Conservation (phyloP, 2,797 vertebrate species). For the Onychomys torridus region DNA sequence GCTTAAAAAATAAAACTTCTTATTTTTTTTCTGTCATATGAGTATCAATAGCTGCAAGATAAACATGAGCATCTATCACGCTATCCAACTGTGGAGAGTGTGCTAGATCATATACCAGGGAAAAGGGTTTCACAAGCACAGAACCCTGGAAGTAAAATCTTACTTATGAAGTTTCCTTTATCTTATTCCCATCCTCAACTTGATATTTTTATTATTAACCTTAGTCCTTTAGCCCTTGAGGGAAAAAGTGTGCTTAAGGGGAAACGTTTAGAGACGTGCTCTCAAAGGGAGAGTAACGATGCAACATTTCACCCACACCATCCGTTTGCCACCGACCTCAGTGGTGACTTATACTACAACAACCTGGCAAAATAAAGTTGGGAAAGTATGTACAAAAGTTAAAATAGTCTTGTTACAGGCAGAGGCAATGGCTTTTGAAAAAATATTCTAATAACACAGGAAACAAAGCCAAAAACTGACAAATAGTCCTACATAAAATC, state of each 20-base stretch:
- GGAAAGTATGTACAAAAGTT: neutral
- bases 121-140: neutral
- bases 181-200: neutral
- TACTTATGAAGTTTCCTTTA: neutral
- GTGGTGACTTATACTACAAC: neutral
- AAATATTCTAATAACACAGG: neutral
- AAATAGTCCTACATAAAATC: neutral
- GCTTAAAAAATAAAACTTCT: neutral
- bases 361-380: neutral
- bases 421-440: neutral
- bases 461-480: neutral
- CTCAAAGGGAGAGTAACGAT: neutral
- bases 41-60: neutral
- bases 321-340: neutral
- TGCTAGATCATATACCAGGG: too few relatives aligned
- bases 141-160: neutral
- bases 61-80: neutral
- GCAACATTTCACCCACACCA: neutral
- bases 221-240: neutral
- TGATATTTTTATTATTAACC: neutral
- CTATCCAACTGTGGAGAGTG: neutral
- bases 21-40: neutral
- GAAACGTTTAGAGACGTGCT: neutral
- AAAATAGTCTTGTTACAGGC: neutral
- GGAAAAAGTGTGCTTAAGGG: neutral